phyloP scores from a whole-genome alignment of 2,113 vertebrate species.

The Bombycilla garrulus region DNA sequence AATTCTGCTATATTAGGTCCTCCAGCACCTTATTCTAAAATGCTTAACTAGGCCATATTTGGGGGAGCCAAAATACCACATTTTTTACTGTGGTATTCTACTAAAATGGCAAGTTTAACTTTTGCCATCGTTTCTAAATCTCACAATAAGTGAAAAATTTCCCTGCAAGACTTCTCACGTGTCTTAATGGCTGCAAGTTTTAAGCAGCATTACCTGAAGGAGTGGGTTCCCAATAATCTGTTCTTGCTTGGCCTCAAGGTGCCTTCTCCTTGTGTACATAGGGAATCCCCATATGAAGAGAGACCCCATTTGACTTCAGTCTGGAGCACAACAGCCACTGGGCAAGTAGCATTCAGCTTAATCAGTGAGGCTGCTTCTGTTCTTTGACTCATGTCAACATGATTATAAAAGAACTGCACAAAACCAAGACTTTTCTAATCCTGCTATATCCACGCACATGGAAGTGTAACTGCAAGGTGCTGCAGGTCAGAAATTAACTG shows the following conservation, averaged over 20 bases:
- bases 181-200: neutral
- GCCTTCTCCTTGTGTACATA: neutral
- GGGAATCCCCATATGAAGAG: neutral
- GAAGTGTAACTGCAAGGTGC: neutral
- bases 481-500: neutral
- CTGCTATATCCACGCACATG: neutral
- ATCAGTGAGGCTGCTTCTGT: accelerated
- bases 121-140: neutral
- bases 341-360: neutral
- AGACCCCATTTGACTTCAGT: neutral
- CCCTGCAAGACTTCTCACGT: neutral
- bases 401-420: neutral
- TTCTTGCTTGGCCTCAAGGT: neutral
- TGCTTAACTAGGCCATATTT: accelerated
- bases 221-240: neutral
- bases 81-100: neutral
- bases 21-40: neutral
- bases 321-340: neutral
- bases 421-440: neutral
- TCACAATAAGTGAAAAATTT: neutral
- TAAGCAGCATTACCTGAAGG: neutral
- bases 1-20: neutral
- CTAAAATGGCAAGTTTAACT: neutral
- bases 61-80: too few species aligned
- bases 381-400: neutral